phyloP scores from a whole-genome alignment of 2,888 invertebrate species.

The Himalopsyche anomala region DNA sequence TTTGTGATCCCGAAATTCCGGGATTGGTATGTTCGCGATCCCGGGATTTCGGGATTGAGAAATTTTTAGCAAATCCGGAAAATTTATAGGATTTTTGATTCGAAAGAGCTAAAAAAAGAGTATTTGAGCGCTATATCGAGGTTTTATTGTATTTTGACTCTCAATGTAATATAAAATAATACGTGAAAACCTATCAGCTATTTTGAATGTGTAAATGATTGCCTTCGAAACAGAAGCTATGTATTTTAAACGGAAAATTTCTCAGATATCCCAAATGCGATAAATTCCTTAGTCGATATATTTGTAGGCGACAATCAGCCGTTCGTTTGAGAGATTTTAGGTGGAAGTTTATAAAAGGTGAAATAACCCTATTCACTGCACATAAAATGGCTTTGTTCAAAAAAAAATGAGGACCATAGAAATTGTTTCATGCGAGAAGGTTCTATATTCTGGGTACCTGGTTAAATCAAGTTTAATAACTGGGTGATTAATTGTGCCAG shows the following conservation, averaged over 20 bases:
- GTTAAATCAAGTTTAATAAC: background rate
- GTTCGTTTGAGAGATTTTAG: conserved; percentile 41
- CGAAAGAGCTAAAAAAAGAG: no score
- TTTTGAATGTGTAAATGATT: background rate
- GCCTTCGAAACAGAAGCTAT: background rate
- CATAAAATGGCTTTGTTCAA: conserved; percentile 23
- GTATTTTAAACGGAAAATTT: conserved; percentile 21
- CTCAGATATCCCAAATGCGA: background rate
- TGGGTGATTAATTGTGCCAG: conserved; percentile 1
- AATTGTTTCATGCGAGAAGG: conserved; percentile 2
- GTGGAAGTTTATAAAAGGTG: conserved; percentile 39
- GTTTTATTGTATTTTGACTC: no score
- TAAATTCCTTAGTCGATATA: conserved; percentile 42
- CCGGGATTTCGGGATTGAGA: no score
- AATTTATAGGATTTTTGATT: no score
- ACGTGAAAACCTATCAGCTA: background rate
- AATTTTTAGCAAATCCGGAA: no score
- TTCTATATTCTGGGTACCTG: background rate
- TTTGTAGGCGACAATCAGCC: conserved; percentile 43
- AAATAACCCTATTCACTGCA: conserved; percentile 21
- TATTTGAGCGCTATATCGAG: no score
- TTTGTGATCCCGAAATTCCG: no score
- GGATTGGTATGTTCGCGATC: no score
- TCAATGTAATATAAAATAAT: no score
- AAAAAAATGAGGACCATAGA: conserved; percentile 28